phyloP scores from a whole-genome alignment of 1,140 invertebrate genomes.

The Tenebrio molitor region DNA sequence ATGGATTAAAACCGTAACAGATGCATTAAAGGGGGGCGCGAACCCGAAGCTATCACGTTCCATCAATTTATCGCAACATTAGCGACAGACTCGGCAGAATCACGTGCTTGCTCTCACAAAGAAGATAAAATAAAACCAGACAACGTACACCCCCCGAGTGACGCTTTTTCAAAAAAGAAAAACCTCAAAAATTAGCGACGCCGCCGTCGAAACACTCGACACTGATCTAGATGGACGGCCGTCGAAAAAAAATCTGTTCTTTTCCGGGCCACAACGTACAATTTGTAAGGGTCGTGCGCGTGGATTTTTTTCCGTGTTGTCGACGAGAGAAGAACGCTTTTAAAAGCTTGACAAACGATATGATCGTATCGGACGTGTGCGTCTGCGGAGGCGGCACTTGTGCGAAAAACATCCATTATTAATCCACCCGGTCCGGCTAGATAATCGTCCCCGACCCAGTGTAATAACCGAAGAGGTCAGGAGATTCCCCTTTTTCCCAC shows the following conservation, averaged over 20 bases:
- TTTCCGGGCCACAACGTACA: slow-evolving; percentile 5
- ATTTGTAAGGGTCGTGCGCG: slow-evolving; percentile 21
- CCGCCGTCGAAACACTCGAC: too few relatives aligned
- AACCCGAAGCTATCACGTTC: slow-evolving; percentile 29
- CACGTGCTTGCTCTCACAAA: not conserved
- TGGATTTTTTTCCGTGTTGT: slow-evolving; percentile 13
- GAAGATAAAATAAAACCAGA: not conserved
- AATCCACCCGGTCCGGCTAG: slow-evolving; percentile 14
- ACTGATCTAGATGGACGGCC: not conserved
- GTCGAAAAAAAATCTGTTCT: slow-evolving; percentile 12
- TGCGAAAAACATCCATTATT: slow-evolving; percentile 37
- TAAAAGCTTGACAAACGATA: slow-evolving; percentile 37
- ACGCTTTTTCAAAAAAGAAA: too few relatives aligned
- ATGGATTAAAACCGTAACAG: slow-evolving; percentile 32
- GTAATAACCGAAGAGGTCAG: slow-evolving; percentile 17
- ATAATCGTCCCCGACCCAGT: slow-evolving; percentile 7
- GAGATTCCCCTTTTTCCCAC: not conserved
- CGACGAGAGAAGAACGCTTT: slow-evolving; percentile 11
- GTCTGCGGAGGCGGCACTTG: slow-evolving; percentile 15
- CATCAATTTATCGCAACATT: slow-evolving; percentile 26
- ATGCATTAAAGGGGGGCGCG: slow-evolving; percentile 23
- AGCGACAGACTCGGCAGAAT: not conserved
- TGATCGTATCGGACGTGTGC: slow-evolving; percentile 24
- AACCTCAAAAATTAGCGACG: too few relatives aligned
- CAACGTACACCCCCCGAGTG: too few relatives aligned